Evolutionary conservation across 2,113 vertebrate genomes (phyloP), one percentile per base, ranked within the genome.

Genomic region (Periophthalmus modestus): DNA sequence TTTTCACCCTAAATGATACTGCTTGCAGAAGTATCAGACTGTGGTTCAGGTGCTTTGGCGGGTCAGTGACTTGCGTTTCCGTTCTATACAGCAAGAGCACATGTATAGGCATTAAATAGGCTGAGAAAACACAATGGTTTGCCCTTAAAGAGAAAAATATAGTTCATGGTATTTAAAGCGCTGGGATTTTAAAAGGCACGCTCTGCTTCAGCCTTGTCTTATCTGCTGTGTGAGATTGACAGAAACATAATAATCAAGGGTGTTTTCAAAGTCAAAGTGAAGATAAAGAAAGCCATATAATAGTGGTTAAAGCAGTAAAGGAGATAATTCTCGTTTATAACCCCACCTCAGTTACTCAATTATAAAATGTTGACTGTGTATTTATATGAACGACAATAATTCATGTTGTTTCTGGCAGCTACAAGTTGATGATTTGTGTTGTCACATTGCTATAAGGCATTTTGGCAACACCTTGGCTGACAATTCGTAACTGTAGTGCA

Each of bases 31-130:
- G 46, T 33, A 34, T 10, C 59, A 23, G 77, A 65, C 24, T 47
- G 82, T 61, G 15, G 69, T 52, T 75, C 46, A 23, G 74, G 36
- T 62, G 74, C 59, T 62, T 39, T 69, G 67, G 54, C 47, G 48
- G 36, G 57, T 72, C 75, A 69, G 10, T 65, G 57, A 46, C 74
- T 77, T 65, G 21, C 48, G 18, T 62, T 61, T 48, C 54, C 10
- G 70, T 61, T 39, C 68, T 50, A 6, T 76, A 21, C 61, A 48
- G 28, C 36, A 13, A 73, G 66, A 52, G 69, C 24, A 46, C n/a
- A 23, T 24, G 36, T 58, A 58, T 43, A 69, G 52, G 55, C 23
- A 24, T 34, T 16, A 36, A 10, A 63, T 5, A 39, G 5, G 24
- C 21, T 67, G 10, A 2, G 19, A 48, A 47, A 67, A 67, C 43